phyloP scores from a whole-genome alignment of 1,140 invertebrate genomes.

The Chymomyza costata region DNA sequence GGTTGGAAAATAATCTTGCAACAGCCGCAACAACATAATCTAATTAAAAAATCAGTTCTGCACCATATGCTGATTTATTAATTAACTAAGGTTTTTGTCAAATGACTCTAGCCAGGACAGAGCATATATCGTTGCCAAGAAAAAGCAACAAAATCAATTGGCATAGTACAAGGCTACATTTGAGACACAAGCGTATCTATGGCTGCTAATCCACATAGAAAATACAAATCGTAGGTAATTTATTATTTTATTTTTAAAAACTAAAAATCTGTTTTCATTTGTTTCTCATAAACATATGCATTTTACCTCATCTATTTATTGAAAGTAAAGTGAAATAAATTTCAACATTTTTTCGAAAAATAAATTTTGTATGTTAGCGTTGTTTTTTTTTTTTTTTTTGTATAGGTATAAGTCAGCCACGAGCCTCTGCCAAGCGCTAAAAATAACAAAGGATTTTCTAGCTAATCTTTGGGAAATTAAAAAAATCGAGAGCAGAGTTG shows the following conservation, averaged over 20 bases:
- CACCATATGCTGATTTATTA: constrained; percentile 68
- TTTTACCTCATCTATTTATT: constrained; percentile 40
- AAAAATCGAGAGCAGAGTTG: constrained; percentile 45
- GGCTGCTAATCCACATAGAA: constrained; percentile 9
- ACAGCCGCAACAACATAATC: constrained; percentile 66
- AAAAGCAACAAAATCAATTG: background rate
- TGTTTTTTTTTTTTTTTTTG: constrained; percentile 60
- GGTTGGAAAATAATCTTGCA: too few relatives aligned
- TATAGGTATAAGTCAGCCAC: constrained; percentile 8
- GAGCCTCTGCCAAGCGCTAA: constrained; percentile 28
- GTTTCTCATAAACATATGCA: constrained; percentile 30
- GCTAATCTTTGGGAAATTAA: constrained; percentile 73
- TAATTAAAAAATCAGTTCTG: constrained; percentile 70
- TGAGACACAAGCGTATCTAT: constrained; percentile 13
- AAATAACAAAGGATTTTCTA: constrained; percentile 50
- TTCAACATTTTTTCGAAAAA: constrained; percentile 57
- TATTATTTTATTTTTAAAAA: constrained; percentile 54
- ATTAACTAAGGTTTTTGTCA: constrained; percentile 43
- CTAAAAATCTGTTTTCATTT: constrained; percentile 37
- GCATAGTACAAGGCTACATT: background rate
- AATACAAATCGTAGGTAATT: constrained; percentile 53
- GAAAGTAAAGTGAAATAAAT: constrained; percentile 59
- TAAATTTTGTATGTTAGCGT: too few relatives aligned
- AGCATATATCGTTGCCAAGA: background rate
- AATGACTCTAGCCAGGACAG: constrained; percentile 26